A percentile compares a stretch with the other conserved stretches of the same genome.
Evolutionary conservation across 2,113 vertebrate genomes (phyloP).

Genomic region (Hoplias malabaricus): DNA sequence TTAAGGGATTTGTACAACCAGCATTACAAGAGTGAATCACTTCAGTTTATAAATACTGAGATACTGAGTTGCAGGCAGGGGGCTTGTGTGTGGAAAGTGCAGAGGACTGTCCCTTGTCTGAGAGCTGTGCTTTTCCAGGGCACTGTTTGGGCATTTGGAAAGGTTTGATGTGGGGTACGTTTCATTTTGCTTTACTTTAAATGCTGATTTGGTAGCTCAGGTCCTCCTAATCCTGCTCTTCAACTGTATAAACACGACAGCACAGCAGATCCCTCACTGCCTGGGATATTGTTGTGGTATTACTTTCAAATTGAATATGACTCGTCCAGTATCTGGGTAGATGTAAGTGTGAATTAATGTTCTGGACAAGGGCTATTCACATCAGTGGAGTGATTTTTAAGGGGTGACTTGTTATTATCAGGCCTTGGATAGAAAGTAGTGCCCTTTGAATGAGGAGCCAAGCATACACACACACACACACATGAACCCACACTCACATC

Average conservation of each 20-base stretch:
- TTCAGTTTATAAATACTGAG: neutral
- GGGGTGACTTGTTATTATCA: neutral
- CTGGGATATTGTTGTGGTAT: neutral
- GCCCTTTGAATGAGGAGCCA: conserved; percentile 26
- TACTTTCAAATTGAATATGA: neutral
- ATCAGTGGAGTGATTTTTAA: neutral
- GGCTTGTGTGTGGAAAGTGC: neutral
- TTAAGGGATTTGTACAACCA: conserved; percentile 10
- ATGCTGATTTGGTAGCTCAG: neutral
- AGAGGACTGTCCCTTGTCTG: neutral
- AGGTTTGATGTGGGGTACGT: neutral
- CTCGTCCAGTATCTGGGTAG: neutral
- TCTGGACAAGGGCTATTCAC: neutral
- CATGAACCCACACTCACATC: neutral
- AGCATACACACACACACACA: conserved; percentile 5
- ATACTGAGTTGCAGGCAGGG: neutral
- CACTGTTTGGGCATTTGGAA: neutral
- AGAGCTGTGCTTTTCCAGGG: neutral
- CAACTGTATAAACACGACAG: neutral
- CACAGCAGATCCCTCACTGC: neutral
- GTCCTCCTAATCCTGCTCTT: conserved; percentile 37
- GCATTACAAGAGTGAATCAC: neutral
- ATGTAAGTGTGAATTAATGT: neutral
- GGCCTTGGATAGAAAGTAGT: neutral
- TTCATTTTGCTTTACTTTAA: neutral